Evolutionary conservation across 1,140 invertebrate genomes (phyloP), one percentile per base, ranked within the genome.

Genomic region (Ceratoteleas bidentatus): DNA sequence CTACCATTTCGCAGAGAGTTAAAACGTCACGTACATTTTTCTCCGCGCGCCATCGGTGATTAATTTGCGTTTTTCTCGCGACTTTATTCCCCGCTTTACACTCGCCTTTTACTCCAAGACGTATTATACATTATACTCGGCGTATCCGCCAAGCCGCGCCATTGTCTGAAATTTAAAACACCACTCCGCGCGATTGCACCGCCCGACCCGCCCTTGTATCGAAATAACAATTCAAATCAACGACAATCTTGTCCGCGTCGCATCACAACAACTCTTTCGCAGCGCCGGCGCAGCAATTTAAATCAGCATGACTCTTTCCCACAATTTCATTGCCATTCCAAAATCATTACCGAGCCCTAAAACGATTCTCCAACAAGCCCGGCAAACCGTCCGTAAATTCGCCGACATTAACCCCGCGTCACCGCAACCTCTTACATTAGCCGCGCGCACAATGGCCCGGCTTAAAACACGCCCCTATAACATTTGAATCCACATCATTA

Each of bases 401-500:
- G 6, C 53, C 52, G 32, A 54, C 62, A 68, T 56, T 57, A 38
- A 54, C 53, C n/a, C 13, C 33, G 0, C 53, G 33, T 69, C 43
- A 69, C 52, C 64, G 33, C 24, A 68, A 47, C 47, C 53, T 56
- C 40, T 40, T 47, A 57, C 53, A 68, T 68, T 68, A 56, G 50
- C 64, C 34, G 38, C 50, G 14, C 64, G 56, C 52, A 68, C 53
- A 57, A 57, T 68, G 43, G 53, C n/a, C 53, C 16, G 40, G 1
- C 40, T 43, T 24, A 68, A 47, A 57, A 57, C 43, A 54, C 32
- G 52, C 24, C 33, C 43, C 33, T 58, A 47, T 69, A 69, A 69
- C 58, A 57, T 50, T 69, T 8, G 32, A 58, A 38, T 58, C 14
- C 13, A 56, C 65, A 69, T 69, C 54, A 58, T 69, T 69, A 50